Percentiles rank a stretch among this genome's conserved stretches.
Conservation (phyloP, 1,140 invertebrate genomes). For the Aplysia californica region DNA sequence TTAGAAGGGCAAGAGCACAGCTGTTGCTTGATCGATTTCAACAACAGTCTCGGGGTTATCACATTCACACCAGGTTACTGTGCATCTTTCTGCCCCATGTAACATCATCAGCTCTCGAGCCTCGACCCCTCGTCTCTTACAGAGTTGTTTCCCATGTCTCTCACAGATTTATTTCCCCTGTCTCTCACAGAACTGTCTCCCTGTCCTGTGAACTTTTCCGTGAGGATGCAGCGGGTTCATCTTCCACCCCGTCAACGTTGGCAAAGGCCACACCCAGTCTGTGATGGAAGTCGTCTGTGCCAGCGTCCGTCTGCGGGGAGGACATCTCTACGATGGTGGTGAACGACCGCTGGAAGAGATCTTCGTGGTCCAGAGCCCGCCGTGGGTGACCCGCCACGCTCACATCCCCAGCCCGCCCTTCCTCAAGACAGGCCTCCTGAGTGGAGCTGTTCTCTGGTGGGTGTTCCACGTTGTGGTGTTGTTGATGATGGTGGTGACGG, state of each 20-base stretch:
- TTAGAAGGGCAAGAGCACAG: too few relatives aligned
- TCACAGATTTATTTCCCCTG: too few relatives aligned
- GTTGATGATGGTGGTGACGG: constrained; percentile 1
- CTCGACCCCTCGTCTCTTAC: too few relatives aligned
- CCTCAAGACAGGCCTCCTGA: neutral
- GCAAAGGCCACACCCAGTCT: constrained; percentile 4
- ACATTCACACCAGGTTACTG: too few relatives aligned
- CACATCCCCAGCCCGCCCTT: neutral
- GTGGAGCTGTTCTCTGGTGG: neutral
- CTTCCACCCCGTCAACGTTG: constrained; percentile 7
- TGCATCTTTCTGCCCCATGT: too few relatives aligned
- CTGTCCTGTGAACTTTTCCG: constrained; percentile 8
- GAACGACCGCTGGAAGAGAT: constrained; percentile 17
- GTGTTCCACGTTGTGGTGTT: neutral
- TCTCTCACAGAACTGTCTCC: constrained; percentile 18
- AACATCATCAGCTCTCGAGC: too few relatives aligned
- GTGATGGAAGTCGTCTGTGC: constrained; percentile 7
- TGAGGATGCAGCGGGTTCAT: too few relatives aligned
- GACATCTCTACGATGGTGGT: constrained; percentile 20
- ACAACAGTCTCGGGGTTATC: too few relatives aligned
- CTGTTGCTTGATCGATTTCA: too few relatives aligned
- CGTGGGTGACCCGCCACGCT: neutral
- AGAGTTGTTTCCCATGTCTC: too few relatives aligned
- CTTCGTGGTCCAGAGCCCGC: neutral
- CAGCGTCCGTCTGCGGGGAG: neutral